These are phyloP conservation scores for Archaeoteleia sp. DNA, from an alignment of 2,888 invertebrate species.

Conservation along the genomic window DNA sequence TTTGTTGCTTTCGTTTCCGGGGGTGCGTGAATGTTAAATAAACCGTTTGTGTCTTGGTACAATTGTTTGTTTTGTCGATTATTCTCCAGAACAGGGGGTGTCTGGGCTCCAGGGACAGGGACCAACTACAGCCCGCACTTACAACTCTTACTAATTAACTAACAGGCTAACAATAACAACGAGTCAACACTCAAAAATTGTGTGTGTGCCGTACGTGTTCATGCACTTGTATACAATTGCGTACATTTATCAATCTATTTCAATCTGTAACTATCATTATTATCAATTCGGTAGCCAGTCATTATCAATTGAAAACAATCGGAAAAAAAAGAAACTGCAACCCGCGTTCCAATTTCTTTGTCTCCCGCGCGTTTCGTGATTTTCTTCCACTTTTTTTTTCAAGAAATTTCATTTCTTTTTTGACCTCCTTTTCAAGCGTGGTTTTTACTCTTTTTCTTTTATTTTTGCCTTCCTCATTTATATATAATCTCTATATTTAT, in stretches of 20 bases:
- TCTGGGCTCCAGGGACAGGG: conserved; percentile 75
- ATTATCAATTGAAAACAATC: conserved; percentile 46
- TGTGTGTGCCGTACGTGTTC: conserved; percentile 68
- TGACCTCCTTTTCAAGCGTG: conserved; percentile 15
- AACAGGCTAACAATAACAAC: conserved; percentile 76
- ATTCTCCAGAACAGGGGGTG: conserved; percentile 74
- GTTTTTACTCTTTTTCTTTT: conserved; percentile 40
- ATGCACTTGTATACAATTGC: conserved; percentile 65
- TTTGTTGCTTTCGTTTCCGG: conserved; percentile 50
- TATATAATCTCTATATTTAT: conserved; percentile 52
- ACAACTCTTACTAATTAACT: conserved; percentile 75
- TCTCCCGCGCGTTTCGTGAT: conserved; percentile 17
- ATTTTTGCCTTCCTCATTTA: conserved; percentile 24
- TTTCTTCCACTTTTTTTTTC: conserved; percentile 30
- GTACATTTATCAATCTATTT: conserved; percentile 65
- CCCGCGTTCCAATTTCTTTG: conserved; percentile 44
- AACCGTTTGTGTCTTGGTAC: conserved; percentile 54
- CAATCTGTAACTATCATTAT: conserved; percentile 71
- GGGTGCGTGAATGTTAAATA: conserved; percentile 54
- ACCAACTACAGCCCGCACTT: conserved; percentile 75
- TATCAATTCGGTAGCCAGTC: conserved; percentile 66
- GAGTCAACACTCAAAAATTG: conserved; percentile 73
- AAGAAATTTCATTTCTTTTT: conserved; percentile 22
- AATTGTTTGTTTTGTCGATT: conserved; percentile 60
- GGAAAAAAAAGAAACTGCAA: conserved; percentile 50